Conservation (phyloP, 2,797 vertebrate species). For the Glyptemys insculpta region DNA sequence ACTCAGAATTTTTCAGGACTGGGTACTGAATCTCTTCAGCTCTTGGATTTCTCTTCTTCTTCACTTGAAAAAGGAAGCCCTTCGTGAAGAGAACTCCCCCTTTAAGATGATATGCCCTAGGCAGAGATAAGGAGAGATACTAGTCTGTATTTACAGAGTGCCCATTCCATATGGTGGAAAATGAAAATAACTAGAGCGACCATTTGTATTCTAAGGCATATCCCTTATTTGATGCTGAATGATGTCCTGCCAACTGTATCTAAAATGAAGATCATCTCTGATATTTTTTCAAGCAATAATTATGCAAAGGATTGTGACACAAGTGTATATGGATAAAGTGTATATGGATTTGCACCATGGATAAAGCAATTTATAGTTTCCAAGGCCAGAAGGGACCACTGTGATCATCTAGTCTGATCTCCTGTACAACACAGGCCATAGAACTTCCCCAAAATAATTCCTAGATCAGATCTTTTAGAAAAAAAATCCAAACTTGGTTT, state of each 20-base stretch:
- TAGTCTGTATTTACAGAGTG: neutral
- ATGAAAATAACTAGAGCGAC: neutral
- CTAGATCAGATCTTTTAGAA: neutral
- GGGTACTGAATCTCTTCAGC: neutral
- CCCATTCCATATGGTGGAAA: neutral
- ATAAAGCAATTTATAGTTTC: neutral
- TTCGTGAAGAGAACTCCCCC: neutral
- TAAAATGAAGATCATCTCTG: neutral
- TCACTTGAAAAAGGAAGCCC: neutral
- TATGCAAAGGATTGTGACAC: neutral
- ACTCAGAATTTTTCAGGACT: neutral
- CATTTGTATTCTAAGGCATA: neutral
- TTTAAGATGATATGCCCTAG: neutral
- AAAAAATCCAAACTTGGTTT: neutral
- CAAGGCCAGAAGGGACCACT: neutral
- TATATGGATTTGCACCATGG: neutral
- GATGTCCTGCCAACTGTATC: neutral
- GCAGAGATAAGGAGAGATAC: neutral
- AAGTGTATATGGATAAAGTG: neutral
- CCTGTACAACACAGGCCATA: neutral
- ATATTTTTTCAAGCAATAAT: neutral
- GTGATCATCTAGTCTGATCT: neutral
- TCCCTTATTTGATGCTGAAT: neutral
- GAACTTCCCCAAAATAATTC: neutral
- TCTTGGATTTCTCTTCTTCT: neutral